A percentile compares a stretch with the other conserved stretches of the same genome.
Conservation (phyloP, 2,888 invertebrate species). For the Tubulanus polymorphus region DNA sequence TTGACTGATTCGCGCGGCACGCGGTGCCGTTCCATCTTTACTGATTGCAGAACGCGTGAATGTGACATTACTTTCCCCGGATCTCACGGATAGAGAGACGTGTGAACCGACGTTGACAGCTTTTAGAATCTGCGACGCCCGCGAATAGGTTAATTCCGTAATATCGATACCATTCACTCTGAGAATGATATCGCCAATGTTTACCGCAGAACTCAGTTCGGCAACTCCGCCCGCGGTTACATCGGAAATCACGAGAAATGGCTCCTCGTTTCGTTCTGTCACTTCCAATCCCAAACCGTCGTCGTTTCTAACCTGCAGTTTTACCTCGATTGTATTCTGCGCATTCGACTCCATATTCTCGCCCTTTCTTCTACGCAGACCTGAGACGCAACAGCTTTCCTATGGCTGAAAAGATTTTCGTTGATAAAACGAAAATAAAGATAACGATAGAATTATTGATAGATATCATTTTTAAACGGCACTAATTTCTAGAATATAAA, state of each 20-base stretch:
- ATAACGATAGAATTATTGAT: too few relatives aligned
- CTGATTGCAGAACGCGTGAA: slow-evolving; percentile 15
- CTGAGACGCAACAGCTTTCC: too few relatives aligned
- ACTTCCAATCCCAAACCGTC: slow-evolving; percentile 45
- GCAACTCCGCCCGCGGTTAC: slow-evolving; percentile 43
- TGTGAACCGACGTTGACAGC: slow-evolving; percentile 30
- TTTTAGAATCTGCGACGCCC: slow-evolving; percentile 33
- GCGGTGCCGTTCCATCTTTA: slow-evolving; percentile 1
- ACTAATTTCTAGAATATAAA: too few relatives aligned
- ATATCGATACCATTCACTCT: slow-evolving; percentile 43
- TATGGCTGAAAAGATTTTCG: too few relatives aligned
- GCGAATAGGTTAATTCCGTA: slow-evolving; percentile 37
- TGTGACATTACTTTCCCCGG: slow-evolving; percentile 41
- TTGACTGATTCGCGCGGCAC: neutral
- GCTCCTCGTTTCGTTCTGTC: slow-evolving; percentile 32
- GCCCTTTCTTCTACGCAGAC: too few relatives aligned
- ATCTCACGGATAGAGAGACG: slow-evolving; percentile 39
- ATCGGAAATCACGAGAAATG: slow-evolving; percentile 38
- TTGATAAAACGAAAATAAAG: too few relatives aligned
- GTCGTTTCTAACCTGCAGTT: slow-evolving; percentile 33
- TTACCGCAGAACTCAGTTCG: slow-evolving; percentile 41
- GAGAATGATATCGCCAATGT: slow-evolving; percentile 44
- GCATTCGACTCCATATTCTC: too few relatives aligned
- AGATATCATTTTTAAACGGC: too few relatives aligned
- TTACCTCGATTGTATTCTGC: slow-evolving; percentile 38